Evolutionary conservation across 2,888 invertebrate genomes (phyloP), one percentile per base, ranked within the genome.

Genomic region (Diarsia brunnea): DNA sequence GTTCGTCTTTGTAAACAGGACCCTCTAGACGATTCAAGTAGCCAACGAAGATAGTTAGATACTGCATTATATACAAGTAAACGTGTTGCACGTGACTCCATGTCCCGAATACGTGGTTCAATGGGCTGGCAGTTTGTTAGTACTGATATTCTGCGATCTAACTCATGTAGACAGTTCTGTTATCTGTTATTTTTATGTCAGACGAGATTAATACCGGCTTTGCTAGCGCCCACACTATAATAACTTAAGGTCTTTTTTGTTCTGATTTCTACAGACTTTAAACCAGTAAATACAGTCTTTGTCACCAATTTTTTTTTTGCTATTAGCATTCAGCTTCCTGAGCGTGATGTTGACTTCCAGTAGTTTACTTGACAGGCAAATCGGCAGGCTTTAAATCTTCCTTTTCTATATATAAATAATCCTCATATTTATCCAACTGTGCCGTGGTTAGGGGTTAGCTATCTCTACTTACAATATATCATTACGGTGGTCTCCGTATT

Each of bases 1-100:
- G 16, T 60, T 58, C 14, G 0, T 11, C 7, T 14, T 61, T 43
- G 21, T 14, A 43, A 27, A 49, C 64, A 45, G 27, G 19, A 53
- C 65, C 12, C 7, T 38, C 49, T 12, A 47, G 11, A 51, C 5
- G n/a, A 43, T 79, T 55, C 55, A 16, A 78, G 55, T 60, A 49
- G 49, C 47, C 43, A 4, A 49, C 55, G 24, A 31, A 63, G 2
- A 77, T 65, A 60, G 64, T 69, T 47, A 65, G 64, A 65, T 51
- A 55, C 63, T 69, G 47, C 51, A 77, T 77, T 68, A 51, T 68
- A 31, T 58, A 77, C 65, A 45, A 65, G 58, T 53, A 65, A 65
- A 82, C 77, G 69, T 79, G 69, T 38, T 24, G 82, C 38, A 82
- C 79, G 82, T 79, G 82, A 82, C 82, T 65, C 58, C 64, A 60